Evolutionary conservation across 2,797 vertebrate species (phyloP).

Genomic region (Ibycter americanus): DNA sequence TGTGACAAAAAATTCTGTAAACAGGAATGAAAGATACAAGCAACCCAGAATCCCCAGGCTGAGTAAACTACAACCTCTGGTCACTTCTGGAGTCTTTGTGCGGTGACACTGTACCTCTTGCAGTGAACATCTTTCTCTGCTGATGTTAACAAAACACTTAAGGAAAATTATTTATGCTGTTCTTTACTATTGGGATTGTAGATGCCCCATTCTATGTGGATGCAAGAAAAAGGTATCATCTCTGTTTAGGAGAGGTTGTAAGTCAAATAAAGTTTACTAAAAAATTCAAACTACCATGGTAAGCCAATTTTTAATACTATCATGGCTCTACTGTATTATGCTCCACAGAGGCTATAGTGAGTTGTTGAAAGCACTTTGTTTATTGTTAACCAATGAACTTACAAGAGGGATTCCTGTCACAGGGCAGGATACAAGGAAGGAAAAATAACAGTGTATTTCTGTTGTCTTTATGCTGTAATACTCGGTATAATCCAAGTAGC

Average conservation of each 20-base stretch:
- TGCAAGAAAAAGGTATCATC: neutral
- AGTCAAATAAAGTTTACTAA: neutral
- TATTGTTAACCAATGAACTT: slow-evolving; percentile 9
- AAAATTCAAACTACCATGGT: neutral
- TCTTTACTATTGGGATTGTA: neutral
- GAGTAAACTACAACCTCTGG: neutral
- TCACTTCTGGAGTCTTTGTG: neutral
- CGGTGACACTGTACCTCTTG: neutral
- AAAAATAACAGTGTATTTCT: slow-evolving; percentile 35
- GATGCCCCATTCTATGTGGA: rapidly evolving
- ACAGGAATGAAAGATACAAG: neutral
- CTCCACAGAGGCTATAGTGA: neutral
- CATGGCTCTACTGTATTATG: neutral
- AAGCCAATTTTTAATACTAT: neutral
- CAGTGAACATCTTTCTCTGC: neutral
- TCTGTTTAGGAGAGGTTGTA: neutral
- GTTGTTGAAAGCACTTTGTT: slow-evolving; percentile 20
- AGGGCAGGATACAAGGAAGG: neutral
- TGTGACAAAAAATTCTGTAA: neutral
- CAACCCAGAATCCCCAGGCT: neutral
- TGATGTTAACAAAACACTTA: neutral
- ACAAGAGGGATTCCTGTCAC: neutral
- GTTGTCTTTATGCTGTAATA: slow-evolving; percentile 20
- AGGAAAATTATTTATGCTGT: neutral
- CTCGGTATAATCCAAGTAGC: neutral